Conservation (phyloP, 2,888 invertebrate genomes). For the Patella depressa region DNA sequence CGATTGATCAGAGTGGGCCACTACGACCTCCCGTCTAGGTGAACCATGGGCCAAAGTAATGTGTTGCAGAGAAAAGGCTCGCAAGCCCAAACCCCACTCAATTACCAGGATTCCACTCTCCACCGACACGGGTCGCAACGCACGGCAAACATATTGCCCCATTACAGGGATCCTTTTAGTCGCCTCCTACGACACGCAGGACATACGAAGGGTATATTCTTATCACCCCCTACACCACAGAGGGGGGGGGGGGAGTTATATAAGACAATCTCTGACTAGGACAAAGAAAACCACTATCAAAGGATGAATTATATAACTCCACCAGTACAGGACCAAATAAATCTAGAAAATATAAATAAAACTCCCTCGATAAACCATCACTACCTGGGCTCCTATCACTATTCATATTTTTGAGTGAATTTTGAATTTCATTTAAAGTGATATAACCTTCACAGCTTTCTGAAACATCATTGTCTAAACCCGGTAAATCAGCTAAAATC, state of each 20-base stretch:
- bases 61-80: no score
- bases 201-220: no score
- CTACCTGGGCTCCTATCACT: conserved; percentile 37
- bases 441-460: conserved; percentile 14
- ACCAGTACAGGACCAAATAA: conserved; percentile 28
- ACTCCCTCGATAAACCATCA: conserved; percentile 41
- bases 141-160: no score
- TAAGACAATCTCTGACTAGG: conserved; percentile 22
- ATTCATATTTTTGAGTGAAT: conserved; percentile 28
- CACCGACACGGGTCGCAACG: no score
- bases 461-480: not conserved
- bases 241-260: conserved; percentile 35
- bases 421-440: conserved; percentile 15
- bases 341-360: conserved; percentile 32
- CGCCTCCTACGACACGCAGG: no score
- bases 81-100: no score
- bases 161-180: no score
- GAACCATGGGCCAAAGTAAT: no score
- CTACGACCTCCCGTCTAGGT: no score
- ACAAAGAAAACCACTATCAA: conserved; percentile 26
- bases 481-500: conserved; percentile 18
- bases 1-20: no score
- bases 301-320: conserved; percentile 22
- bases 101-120: no score
- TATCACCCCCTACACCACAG: no score